Base-by-base conservation (phyloP, 2,113 vertebrate genomes). In the Synodontis membranacea region DNA sequence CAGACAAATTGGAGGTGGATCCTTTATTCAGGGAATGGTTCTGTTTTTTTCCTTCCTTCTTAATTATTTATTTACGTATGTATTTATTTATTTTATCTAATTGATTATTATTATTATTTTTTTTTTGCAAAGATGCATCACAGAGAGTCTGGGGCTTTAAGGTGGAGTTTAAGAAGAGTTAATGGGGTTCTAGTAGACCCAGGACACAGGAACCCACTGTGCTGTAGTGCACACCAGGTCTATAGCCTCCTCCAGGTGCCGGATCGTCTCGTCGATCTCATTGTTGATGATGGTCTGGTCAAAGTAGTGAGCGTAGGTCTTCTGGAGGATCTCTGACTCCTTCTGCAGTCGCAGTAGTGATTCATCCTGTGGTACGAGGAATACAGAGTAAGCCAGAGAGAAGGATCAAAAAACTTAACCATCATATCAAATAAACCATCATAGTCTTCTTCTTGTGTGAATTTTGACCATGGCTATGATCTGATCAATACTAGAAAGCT, bases 271-370 rank as follows among this genome's bases (percentile, higher is more conserved):
- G 87, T 99, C 98, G 60, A 99, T 99, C 95, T 99, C 98, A 78
- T 99, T 99, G 96, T 99, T 99, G 96, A 99, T 99, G 95, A 99
- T 97, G 93, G 97, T 99, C 93, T 97, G 97, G 95, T 99, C 98
- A 88, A 99, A 99, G 95, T 97, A 99, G 95, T 99, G 98, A 88
- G 97, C 96, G 89, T 99, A 99, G 82, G 98, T 99, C 96, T 97
- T 98, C 96, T 99, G 98, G 85, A 99, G 95, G 93, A 99, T 97
- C 92, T 99, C 98, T 0, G 98, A 99, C 93, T 99, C 98, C 93
- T 98, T 99, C 95, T 99, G 98, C 93, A 99, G 96, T 90, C 97
- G 96, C 94, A 98, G 97, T 88, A 99, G 96, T 81, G 98, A 99
- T 93, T 99, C 98, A 58, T 99, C 98, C 98, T 99, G 91, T 72